Evolutionary conservation across 23 tunicate species (phyloP), one percentile per base, ranked within the genome.

Genomic region (Trididemnum nubilum): DNA sequence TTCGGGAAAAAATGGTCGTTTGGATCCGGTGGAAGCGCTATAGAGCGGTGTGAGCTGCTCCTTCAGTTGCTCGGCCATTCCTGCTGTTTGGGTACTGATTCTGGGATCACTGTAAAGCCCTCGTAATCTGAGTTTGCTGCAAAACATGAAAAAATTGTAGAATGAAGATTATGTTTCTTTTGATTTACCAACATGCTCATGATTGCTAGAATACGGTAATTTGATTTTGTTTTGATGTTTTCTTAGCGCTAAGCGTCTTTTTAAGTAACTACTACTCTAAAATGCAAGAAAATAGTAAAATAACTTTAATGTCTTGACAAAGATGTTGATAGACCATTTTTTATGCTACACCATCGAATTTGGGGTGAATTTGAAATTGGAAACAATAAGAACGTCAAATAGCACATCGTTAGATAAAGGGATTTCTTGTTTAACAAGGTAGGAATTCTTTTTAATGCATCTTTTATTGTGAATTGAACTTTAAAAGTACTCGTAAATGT

Each of bases 31-130:
- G 12, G 80, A 51, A 0, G 74, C 39, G 36, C 74, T 19, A 36
- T 74, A 92, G 37, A 85, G 35, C 15, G 97, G 97, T 5, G 83
- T 24, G 0, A 92, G 72, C 25, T 83, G 85, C 39, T 80, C 93
- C 69, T 80, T 79, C 28, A 93, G 65, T 54, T 78, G 78, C 36
- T 84, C 93, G 2, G 94, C 76, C 91, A 93, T 87, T 36, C 85
- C 98, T 0, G 80, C 52, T 0, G 98, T 93, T 60, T 93, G 90
- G 40, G 35, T 67, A 71, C 98, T 77, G 51, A 93, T 85, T 25
- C 90, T 33, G 0, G 87, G 86, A 64, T 93, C 98, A 80, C 94
- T 94, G 80, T 93, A 93, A 2, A 93, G 33, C 1, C 98, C 98
- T 38, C 98, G 78, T 29, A 93, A 83, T 25, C 92, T 89, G 12